These are phyloP conservation scores for Ameiurus melas DNA, from an alignment of 2,113 vertebrate species.

Conservation along the genomic window DNA sequence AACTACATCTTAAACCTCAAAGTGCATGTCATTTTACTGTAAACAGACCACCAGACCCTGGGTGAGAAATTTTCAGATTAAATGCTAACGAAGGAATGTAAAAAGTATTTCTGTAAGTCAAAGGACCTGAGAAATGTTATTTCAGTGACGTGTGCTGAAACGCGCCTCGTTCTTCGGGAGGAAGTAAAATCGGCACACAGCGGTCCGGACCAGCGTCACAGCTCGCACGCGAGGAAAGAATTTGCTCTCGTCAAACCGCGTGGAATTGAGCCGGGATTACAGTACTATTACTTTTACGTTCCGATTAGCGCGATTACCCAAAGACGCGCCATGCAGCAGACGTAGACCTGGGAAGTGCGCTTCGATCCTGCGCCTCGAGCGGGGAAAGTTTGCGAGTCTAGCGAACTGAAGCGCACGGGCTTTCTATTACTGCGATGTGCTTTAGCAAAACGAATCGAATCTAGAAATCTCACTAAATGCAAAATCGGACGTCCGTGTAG, in stretches of 20 bases:
- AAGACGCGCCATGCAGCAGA: background rate
- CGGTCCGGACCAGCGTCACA: background rate
- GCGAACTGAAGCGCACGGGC: background rate
- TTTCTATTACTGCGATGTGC: background rate
- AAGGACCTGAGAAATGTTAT: background rate
- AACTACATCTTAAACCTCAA: constrained; percentile 22
- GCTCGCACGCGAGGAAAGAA: no score
- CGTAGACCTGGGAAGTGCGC: background rate
- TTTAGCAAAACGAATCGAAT: no score
- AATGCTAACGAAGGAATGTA: background rate
- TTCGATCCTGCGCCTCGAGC: background rate
- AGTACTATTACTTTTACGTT: constrained; percentile 11
- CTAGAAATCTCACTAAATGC: background rate
- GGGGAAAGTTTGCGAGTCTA: background rate
- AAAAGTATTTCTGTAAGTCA: background rate
- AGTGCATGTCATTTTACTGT: constrained; percentile 12
- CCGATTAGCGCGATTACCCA: constrained; percentile 6
- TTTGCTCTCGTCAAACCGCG: background rate
- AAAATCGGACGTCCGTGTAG: background rate
- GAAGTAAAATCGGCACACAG: constrained; percentile 2
- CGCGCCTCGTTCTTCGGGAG: background rate
- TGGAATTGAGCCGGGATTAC: background rate
- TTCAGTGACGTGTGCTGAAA: background rate
- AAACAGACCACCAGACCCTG: constrained; percentile 7
- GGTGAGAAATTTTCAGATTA: background rate